Percentiles rank a stretch among this genome's conserved stretches.
phyloP scores from a whole-genome alignment of 2,888 invertebrate species.

The Meandrusa payeni region DNA sequence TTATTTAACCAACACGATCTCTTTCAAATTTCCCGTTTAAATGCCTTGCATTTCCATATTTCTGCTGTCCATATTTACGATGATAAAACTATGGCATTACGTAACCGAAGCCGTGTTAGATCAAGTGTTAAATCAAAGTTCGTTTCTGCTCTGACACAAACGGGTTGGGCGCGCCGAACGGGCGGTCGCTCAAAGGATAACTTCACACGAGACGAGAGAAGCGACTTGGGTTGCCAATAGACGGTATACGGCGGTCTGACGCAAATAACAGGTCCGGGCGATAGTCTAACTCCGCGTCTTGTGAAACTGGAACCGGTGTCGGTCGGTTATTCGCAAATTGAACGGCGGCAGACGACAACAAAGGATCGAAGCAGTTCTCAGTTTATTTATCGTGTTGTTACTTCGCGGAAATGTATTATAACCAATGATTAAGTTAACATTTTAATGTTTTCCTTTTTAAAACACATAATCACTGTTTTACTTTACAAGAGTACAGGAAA shows the following conservation, averaged over 20 bases:
- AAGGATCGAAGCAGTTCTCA: constrained; percentile 27
- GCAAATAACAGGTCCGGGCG: constrained; percentile 51
- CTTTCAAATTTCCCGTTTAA: constrained; percentile 4
- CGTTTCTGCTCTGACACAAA: constrained; percentile 27
- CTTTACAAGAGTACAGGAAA: too few relatives aligned
- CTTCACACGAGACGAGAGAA: constrained; percentile 55
- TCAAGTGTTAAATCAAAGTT: background rate
- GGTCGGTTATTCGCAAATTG: constrained; percentile 24
- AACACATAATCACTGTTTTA: too few relatives aligned
- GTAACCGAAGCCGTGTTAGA: background rate
- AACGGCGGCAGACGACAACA: constrained; percentile 44
- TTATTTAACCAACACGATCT: background rate
- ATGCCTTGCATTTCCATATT: too few relatives aligned
- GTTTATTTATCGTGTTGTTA: background rate
- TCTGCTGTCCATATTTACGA: too few relatives aligned
- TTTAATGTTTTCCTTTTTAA: too few relatives aligned
- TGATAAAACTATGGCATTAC: too few relatives aligned
- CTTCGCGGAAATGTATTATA: constrained; percentile 7
- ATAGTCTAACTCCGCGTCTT: constrained; percentile 34
- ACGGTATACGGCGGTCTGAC: constrained; percentile 37
- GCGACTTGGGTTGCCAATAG: constrained; percentile 50
- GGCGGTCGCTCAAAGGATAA: constrained; percentile 42
- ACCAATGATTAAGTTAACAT: background rate
- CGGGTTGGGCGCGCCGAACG: constrained; percentile 38
- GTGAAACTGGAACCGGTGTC: constrained; percentile 27